phyloP scores from a whole-genome alignment of 2,113 vertebrate genomes.

The Syngnathoides biaculeatus region DNA sequence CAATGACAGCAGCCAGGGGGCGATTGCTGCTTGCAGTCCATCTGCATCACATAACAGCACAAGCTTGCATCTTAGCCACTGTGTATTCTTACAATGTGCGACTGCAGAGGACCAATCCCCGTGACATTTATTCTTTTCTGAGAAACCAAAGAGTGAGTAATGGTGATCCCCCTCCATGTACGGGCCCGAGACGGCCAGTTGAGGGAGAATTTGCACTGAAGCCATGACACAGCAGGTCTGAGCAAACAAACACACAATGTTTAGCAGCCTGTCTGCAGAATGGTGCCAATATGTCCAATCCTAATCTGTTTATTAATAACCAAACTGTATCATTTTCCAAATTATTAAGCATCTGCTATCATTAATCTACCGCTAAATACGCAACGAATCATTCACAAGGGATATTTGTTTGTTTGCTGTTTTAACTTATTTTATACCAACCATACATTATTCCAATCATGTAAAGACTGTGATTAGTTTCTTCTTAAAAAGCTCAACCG shows the following conservation, averaged over 20 bases:
- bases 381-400: not conserved
- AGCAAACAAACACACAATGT: not conserved
- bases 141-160: not conserved
- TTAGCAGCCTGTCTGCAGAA: not conserved
- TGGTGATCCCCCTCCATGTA: not conserved
- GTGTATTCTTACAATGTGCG: slow-evolving; percentile 6
- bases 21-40: slow-evolving; percentile 29
- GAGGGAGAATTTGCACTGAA: not conserved
- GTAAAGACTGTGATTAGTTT: not conserved
- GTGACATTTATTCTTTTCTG: not conserved
- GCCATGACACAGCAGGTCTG: not conserved
- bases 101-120: not conserved
- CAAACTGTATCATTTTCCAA: not conserved
- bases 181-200: not conserved
- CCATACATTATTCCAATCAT: not conserved
- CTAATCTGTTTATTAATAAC: not conserved
- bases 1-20: slow-evolving; percentile 50
- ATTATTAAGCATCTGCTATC: not conserved
- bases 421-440: too few relatives aligned
- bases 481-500: not conserved
- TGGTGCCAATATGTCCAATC: not conserved
- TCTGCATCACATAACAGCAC: slow-evolving; percentile 27
- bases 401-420: not conserved
- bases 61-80: slow-evolving; percentile 27
- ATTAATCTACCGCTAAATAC: not conserved